Base-by-base conservation (phyloP, 2,888 invertebrate species). In the Diploptera punctata region DNA sequence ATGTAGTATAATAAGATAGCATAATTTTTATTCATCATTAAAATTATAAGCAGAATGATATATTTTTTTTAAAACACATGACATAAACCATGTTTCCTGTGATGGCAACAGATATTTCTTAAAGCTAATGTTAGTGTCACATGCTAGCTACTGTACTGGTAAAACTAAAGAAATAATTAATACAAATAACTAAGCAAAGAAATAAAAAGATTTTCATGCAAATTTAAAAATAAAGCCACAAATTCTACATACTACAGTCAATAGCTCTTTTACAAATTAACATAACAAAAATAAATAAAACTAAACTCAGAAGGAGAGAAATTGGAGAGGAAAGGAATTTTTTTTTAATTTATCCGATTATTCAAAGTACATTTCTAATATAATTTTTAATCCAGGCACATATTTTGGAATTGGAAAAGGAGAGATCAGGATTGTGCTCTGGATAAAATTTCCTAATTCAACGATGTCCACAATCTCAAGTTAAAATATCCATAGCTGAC, bases 311-410 rank as follows among this genome's bases (percentile, higher is more conserved):
- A 43, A 65, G 61, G 57, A 26, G 13, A 65, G 52, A 38, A 60
- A 33, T 21, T 18, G 57, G 38, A n/a, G 60, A 49, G 57, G 57
- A 57, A 21, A 57, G 57, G 57, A 57, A 57, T 9, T 13, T 24
- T 47, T 38, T 10, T 7, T 33, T 5, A 33, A 33, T 33, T 5
- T 7, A 33, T 10, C 33, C 10, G 10, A 33, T 10, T 10, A 33
- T 10, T 33, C 10, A 33, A 33, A 33, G 5, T 5, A 33, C 10
- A 33, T 33, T 33, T 5, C 7, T 7, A 33, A 33, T 33, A 21
- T 24, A 52, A 52, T 38, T 21, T 47, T 65, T 44, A 29, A 47
- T 57, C 65, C 65, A 65, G 65, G 65, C 65, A 65, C 65, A 65
- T 44, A 44, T 65, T 1, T n/a, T 18, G 65, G 47, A 9, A 24